These are phyloP conservation scores for Anolis carolinensis DNA, from an alignment of 2,113 vertebrate genomes.

Conservation along the genomic window DNA sequence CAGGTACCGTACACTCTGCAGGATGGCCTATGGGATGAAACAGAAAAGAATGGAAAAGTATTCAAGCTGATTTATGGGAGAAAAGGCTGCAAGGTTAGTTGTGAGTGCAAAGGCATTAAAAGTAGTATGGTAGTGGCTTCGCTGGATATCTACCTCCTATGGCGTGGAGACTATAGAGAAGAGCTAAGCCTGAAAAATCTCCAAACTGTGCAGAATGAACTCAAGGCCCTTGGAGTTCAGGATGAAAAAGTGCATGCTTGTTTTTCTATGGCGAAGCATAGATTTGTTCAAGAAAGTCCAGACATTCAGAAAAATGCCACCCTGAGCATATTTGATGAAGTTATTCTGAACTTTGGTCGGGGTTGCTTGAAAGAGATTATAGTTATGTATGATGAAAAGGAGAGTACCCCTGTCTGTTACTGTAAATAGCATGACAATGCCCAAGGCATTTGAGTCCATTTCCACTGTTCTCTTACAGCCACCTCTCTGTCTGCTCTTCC, in stretches of 20 bases:
- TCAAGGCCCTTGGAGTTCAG: background rate
- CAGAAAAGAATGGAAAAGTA: no score
- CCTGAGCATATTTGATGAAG: background rate
- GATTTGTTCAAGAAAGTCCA: background rate
- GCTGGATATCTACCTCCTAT: background rate
- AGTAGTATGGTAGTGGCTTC: background rate
- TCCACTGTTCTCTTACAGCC: no score
- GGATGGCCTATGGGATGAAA: background rate
- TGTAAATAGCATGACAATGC: no score
- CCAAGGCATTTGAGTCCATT: no score
- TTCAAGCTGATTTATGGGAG: background rate
- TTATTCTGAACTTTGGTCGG: background rate
- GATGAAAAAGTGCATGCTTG: background rate
- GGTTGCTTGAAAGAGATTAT: background rate
- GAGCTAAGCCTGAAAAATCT: background rate
- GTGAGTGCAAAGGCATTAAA: background rate
- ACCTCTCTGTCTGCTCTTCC: no score
- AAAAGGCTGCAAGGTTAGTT: background rate
- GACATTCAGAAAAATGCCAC: background rate
- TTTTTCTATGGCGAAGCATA: background rate
- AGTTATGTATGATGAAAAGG: background rate
- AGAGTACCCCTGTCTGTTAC: background rate
- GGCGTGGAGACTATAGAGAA: background rate
- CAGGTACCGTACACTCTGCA: background rate
- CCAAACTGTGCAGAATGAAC: conserved; percentile 1